Conservation (phyloP, 1,140 invertebrate genomes). For the Eufriesea mexicana region DNA sequence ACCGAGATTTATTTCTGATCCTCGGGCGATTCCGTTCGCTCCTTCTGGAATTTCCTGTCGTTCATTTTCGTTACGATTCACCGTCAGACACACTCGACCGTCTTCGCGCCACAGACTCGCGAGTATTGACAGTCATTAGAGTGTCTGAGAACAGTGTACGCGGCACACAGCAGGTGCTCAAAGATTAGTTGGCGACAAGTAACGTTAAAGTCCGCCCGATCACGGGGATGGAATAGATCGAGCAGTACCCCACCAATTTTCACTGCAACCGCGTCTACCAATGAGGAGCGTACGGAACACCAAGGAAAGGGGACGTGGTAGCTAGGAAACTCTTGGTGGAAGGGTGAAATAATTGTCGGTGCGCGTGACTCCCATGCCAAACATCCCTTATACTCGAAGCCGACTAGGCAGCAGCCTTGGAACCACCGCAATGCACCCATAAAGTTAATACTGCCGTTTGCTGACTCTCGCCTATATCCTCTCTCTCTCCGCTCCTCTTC, state of each 20-base stretch:
- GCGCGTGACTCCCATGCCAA: conserved; percentile 78
- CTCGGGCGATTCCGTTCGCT: background rate
- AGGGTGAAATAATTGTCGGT: conserved; percentile 77
- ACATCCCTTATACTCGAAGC: conserved; percentile 64
- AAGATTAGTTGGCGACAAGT: conserved; percentile 66
- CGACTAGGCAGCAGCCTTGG: conserved; percentile 65
- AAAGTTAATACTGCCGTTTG: conserved; percentile 75
- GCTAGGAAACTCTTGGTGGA: conserved; percentile 58
- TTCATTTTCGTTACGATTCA: background rate
- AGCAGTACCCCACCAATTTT: conserved; percentile 28
- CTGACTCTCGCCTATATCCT: conserved; percentile 56
- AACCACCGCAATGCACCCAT: conserved; percentile 78
- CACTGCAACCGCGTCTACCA: conserved; percentile 62
- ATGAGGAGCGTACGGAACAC: conserved; percentile 63
- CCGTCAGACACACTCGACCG: background rate
- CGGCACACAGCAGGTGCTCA: conserved; percentile 61
- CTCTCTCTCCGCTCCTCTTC: background rate
- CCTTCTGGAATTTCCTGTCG: too few species aligned
- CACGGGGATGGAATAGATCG: conserved; percentile 3
- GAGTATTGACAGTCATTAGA: conserved; percentile 69
- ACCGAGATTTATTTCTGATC: too few species aligned
- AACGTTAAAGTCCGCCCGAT: conserved; percentile 54
- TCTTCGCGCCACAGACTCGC: background rate
- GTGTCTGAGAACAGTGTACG: conserved; percentile 51
- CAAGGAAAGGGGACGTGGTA: conserved; percentile 33